phyloP scores from a whole-genome alignment of 2,888 invertebrate species.

The Agrypnus murinus region DNA sequence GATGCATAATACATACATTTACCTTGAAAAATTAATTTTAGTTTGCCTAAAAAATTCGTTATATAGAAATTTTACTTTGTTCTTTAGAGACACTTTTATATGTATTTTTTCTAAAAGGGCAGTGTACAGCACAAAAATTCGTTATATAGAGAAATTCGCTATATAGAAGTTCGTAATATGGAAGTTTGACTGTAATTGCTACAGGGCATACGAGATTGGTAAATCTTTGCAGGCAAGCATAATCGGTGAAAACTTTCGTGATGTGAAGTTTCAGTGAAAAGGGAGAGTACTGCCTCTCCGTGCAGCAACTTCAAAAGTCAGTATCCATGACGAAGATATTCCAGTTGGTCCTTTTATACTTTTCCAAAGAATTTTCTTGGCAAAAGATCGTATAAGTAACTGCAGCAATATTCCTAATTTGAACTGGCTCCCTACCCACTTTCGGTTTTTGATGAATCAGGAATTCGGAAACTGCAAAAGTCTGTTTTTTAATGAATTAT shows the following conservation, averaged over 20 bases:
- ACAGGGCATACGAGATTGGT: conserved; percentile 43
- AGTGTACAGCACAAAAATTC: too few relatives aligned
- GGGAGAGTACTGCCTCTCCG: too few relatives aligned
- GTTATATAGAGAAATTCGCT: too few relatives aligned
- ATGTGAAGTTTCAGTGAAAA: too few relatives aligned
- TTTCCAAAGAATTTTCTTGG: conserved; percentile 28
- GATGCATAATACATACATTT: too few relatives aligned
- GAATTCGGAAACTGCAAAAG: conserved; percentile 54
- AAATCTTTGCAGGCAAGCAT: conserved; percentile 47
- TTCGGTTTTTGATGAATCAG: conserved; percentile 52
- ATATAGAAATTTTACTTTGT: too few relatives aligned
- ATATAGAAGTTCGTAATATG: too few relatives aligned
- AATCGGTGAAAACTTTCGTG: conserved; percentile 15
- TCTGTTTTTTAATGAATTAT: conserved; percentile 48
- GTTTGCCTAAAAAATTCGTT: too few relatives aligned
- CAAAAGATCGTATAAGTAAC: conserved; percentile 57
- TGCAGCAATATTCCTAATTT: conserved; percentile 54
- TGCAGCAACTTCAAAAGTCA: conserved; percentile 45
- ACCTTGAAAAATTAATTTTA: too few relatives aligned
- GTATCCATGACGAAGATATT: conserved; percentile 49
- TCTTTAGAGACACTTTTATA: too few relatives aligned
- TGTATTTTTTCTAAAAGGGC: too few relatives aligned
- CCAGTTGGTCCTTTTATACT: conserved; percentile 29
- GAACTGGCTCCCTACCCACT: conserved; percentile 55
- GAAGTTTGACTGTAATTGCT: too few relatives aligned